Evolutionary conservation across 2,797 vertebrate genomes (phyloP).

Genomic region (Crax fasciolata): DNA sequence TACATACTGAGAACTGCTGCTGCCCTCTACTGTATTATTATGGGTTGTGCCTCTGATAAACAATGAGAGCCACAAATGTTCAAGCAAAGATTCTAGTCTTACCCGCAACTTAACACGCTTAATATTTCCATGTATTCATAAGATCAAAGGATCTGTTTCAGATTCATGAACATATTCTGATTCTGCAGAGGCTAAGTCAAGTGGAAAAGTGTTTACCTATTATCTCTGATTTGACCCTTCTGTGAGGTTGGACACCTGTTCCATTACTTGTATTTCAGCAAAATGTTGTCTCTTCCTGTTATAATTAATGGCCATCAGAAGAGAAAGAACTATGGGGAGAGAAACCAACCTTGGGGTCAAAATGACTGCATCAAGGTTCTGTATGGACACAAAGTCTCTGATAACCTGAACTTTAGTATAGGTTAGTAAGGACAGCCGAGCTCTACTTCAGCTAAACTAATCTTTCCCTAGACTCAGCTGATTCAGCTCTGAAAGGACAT

Average conservation of each 20-base stretch:
- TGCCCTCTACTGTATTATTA: constrained; percentile 63
- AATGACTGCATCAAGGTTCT: background rate
- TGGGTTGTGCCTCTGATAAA: background rate
- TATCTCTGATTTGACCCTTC: background rate
- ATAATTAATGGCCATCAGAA: background rate
- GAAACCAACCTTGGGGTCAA: background rate
- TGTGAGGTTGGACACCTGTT: background rate
- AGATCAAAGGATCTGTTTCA: background rate
- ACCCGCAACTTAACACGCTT: background rate
- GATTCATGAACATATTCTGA: background rate
- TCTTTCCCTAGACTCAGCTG: background rate
- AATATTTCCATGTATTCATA: background rate
- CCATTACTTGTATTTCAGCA: background rate
- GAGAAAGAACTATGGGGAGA: background rate
- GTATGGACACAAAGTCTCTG: background rate
- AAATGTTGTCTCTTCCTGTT: background rate
- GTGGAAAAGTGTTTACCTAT: background rate
- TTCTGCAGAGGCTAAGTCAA: background rate
- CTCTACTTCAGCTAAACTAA: background rate
- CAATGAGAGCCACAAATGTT: background rate
- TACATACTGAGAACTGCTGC: constrained; percentile 16
- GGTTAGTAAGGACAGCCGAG: background rate
- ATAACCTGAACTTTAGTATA: background rate
- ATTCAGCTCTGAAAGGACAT: background rate
- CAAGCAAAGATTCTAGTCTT: background rate